Percentiles rank a stretch among this genome's conserved stretches.
These are phyloP conservation scores for Chinchilla lanigera DNA, from an alignment of 2,113 vertebrate species.

Conservation along the genomic window DNA sequence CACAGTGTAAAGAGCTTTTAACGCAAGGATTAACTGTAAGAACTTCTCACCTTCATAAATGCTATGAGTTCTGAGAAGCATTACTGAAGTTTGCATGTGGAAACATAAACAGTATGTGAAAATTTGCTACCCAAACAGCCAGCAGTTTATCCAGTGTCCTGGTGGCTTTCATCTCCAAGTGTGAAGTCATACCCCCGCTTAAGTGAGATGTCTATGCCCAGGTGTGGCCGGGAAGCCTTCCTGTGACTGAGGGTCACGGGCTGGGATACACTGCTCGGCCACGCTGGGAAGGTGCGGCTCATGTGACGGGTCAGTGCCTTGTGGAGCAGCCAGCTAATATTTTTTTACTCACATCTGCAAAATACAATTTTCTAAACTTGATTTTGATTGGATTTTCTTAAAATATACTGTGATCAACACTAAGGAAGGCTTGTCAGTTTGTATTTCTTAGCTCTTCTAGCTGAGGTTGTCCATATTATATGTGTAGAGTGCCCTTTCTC, in stretches of 20 bases:
- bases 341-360: constrained; percentile 8
- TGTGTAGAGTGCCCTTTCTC: neutral
- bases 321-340: neutral
- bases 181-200: neutral
- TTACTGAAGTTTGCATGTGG: neutral
- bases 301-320: constrained; percentile 31
- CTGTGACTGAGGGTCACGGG: constrained; percentile 25
- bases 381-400: constrained; percentile 49
- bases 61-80: neutral
- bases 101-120: neutral
- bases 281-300: neutral
- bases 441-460: neutral
- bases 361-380: constrained; percentile 75
- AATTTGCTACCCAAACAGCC: neutral
- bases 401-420: neutral
- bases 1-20: neutral
- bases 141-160: neutral
- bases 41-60: constrained; percentile 25
- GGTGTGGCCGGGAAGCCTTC: constrained; percentile 1
- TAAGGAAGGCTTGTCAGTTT: neutral
- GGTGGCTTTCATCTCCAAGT: neutral
- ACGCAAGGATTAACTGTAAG: neutral
- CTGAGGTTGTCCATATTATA: neutral
- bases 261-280: constrained; percentile 65
- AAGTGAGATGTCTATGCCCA: constrained; percentile 36